Base-by-base conservation (phyloP, 2,113 vertebrate genomes). In the Aix galericulata region DNA sequence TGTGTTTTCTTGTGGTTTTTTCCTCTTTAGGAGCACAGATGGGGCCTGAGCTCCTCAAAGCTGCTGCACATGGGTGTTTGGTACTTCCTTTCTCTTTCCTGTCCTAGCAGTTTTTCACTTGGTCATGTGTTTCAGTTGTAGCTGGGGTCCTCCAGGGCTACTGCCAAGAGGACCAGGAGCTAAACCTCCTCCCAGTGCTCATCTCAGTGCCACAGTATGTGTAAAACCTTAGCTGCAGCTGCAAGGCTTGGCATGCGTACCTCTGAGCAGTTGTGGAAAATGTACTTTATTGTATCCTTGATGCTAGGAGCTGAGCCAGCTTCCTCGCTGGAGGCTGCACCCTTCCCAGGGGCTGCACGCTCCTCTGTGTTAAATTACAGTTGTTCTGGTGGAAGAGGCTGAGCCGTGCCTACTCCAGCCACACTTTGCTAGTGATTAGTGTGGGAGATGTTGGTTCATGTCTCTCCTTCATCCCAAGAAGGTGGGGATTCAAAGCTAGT, bases 271-370 rank as follows among this genome's bases (percentile, higher is more conserved):
- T 91, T 87, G 88, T 11, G 31, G 66, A 66, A 95, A 36, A 62
- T 29, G 62, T 25, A 50, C 34, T 60, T 79, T 66, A 75, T 8
- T 62, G 73, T 60, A 72, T 88, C 72, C 93, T 95, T 56, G 55
- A 95, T 13, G 34, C 52, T 79, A 82, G 93, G 92, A 88, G 23
- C 32, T 21, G 32, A 44, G 92, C 95, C 95, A 93, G 88, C 74
- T 93, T 78, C 77, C 87, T 75, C 6, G 6, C 18, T 36, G 52
- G 77, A 64, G 36, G n/a, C 5, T 92, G 72, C 17, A 78, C 60
- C 36, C 60, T 89, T 69, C 8, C 50, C 59, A 17, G 2, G 31
- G 44, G 59, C 74, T 75, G 74, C 58, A 72, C 32, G 34, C 21
- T 38, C 42, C 58, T 60, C 78, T 59, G 18, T 2, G 8, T 32